phyloP scores from a whole-genome alignment of 1,140 invertebrate genomes.

The Nephila pilipes region DNA sequence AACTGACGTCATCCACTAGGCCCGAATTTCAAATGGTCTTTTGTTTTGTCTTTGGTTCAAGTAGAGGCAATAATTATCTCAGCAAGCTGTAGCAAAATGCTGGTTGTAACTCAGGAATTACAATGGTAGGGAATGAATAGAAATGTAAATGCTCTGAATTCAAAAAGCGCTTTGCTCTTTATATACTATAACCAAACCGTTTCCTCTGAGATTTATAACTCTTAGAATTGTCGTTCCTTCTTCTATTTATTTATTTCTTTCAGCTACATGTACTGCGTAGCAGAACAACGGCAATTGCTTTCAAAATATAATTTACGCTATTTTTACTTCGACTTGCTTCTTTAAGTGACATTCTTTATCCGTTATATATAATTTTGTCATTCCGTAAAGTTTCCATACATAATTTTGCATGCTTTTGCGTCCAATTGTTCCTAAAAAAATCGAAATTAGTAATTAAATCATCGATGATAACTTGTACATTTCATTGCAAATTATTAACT shows the following conservation, averaged over 20 bases:
- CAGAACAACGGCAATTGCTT: slow-evolving; percentile 51
- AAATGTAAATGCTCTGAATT: slow-evolving; percentile 68
- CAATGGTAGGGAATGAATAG: slow-evolving; percentile 66
- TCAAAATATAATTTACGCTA: slow-evolving; percentile 62
- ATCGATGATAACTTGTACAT: slow-evolving; percentile 8
- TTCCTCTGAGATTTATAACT: slow-evolving; percentile 65
- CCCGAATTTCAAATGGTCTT: slow-evolving; percentile 60
- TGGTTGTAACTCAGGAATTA: slow-evolving; percentile 65
- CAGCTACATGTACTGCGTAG: background rate
- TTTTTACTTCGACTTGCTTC: slow-evolving; percentile 50
- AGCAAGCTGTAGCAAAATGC: slow-evolving; percentile 67
- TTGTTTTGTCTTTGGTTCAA: slow-evolving; percentile 51
- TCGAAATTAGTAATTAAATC: background rate
- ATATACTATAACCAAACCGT: slow-evolving; percentile 55
- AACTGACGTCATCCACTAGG: slow-evolving; percentile 32
- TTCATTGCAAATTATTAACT: background rate
- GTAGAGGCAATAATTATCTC: slow-evolving; percentile 64
- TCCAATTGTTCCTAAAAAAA: background rate
- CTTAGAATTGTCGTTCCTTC: slow-evolving; percentile 43
- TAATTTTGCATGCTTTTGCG: slow-evolving; percentile 12
- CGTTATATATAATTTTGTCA: background rate
- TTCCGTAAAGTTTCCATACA: slow-evolving; percentile 5
- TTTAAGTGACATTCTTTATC: slow-evolving; percentile 5
- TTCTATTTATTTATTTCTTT: slow-evolving; percentile 60
- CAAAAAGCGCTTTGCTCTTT: slow-evolving; percentile 59